Conservation (phyloP, 2,888 invertebrate species). For the Apoda limacodes region DNA sequence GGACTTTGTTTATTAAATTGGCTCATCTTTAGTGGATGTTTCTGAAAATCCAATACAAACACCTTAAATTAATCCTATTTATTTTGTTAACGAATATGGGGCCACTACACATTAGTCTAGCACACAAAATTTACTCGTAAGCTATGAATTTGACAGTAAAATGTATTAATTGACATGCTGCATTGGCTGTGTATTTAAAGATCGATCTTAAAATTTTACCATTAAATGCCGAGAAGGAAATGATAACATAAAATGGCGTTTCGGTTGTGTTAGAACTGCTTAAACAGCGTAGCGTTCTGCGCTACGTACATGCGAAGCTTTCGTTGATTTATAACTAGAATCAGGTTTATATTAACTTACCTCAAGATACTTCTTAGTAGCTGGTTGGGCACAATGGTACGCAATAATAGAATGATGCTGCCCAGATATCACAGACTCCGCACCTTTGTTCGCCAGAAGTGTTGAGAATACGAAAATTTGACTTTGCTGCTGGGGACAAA, state of each 20-base stretch:
- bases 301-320: too few relatives aligned
- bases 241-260: too few relatives aligned
- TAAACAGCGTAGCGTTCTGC: too few relatives aligned
- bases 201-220: too few relatives aligned
- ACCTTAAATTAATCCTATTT: not conserved
- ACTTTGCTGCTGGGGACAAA: conserved; percentile 91
- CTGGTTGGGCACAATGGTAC: conserved; percentile 95
- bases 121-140: not conserved
- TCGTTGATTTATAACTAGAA: too few relatives aligned
- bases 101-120: not conserved
- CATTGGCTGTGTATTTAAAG: too few relatives aligned
- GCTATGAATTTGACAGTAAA: not conserved
- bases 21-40: conserved; percentile 90
- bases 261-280: too few relatives aligned
- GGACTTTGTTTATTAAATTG: conserved; percentile 88
- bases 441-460: conserved; percentile 92
- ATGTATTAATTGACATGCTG: conserved; percentile 1
- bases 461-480: conserved; percentile 99
- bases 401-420: conserved; percentile 93
- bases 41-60: conserved; percentile 64
- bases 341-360: too few relatives aligned
- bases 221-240: too few relatives aligned
- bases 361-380: conserved; percentile 94
- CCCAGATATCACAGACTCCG: conserved; percentile 90
- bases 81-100: not conserved